Conservation (phyloP, 2,797 vertebrate genomes). For the Pteropus rufus region DNA sequence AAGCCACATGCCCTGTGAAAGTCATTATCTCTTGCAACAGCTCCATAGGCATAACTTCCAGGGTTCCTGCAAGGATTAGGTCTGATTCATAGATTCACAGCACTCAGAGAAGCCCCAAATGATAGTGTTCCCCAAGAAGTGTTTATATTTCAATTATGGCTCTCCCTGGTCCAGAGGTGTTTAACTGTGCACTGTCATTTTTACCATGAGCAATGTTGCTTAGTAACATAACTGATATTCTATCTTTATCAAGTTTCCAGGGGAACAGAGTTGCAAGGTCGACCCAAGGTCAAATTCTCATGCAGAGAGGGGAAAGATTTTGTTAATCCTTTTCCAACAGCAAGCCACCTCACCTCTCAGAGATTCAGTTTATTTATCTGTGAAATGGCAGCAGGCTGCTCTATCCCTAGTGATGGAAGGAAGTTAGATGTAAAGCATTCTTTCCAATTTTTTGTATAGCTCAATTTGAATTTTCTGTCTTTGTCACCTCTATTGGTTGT, state of each 20-base stretch:
- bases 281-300: slow-evolving; percentile 7
- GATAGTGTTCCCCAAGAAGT: not conserved
- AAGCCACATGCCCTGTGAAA: not conserved
- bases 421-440: not conserved
- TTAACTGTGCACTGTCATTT: not conserved
- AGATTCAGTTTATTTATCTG: not conserved
- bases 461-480: not conserved
- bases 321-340: not conserved
- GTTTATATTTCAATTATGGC: not conserved
- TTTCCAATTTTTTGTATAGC: not conserved
- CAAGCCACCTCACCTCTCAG: not conserved
- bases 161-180: not conserved
- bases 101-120: not conserved
- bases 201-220: slow-evolving; percentile 18
- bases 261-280: not conserved
- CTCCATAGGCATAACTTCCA: too few species aligned
- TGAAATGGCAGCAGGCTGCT: not conserved
- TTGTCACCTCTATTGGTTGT: not conserved
- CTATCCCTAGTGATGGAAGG: not conserved
- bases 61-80: not conserved
- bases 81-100: not conserved
- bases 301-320: not conserved
- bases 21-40: not conserved
- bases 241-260: slow-evolving; percentile 49
- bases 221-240: slow-evolving; percentile 12